Conservation (phyloP, 2,888 invertebrate species). For the Mechanitis mazaeus region DNA sequence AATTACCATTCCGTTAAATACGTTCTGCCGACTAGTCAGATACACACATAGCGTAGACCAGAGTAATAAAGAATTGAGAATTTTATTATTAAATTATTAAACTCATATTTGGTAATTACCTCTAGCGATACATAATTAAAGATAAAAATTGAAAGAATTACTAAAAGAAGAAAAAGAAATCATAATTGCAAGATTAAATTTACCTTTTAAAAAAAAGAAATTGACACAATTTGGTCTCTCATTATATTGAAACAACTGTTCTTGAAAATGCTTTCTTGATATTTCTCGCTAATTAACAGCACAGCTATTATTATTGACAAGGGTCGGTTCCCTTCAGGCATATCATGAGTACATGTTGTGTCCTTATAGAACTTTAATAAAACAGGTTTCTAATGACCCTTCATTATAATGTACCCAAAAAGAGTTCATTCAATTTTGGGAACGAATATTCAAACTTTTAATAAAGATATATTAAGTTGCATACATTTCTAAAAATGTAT, state of each 20-base stretch:
- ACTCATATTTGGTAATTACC: no score
- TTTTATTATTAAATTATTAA: no score
- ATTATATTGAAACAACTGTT: neutral
- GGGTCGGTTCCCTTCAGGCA: conserved; percentile 1
- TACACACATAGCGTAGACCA: no score
- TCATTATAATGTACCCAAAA: neutral
- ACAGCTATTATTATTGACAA: neutral
- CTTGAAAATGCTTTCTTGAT: no score
- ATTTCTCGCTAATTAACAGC: neutral
- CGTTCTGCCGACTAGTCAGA: no score
- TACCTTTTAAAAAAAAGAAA: neutral
- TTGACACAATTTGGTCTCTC: neutral
- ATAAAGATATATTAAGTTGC: no score
- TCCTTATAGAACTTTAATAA: neutral
- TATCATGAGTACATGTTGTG: neutral
- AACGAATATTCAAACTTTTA: neutral
- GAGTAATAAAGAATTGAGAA: no score
- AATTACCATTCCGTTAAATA: no score
- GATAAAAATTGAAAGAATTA: no score
- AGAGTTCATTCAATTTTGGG: neutral
- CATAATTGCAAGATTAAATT: neutral
- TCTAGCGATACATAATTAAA: no score
- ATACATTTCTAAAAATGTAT: no score
- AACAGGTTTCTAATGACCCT: neutral
- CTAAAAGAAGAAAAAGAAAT: neutral